Evolutionary conservation across 2,113 vertebrate genomes (phyloP).

Genomic region (Apodemus speciosus): DNA sequence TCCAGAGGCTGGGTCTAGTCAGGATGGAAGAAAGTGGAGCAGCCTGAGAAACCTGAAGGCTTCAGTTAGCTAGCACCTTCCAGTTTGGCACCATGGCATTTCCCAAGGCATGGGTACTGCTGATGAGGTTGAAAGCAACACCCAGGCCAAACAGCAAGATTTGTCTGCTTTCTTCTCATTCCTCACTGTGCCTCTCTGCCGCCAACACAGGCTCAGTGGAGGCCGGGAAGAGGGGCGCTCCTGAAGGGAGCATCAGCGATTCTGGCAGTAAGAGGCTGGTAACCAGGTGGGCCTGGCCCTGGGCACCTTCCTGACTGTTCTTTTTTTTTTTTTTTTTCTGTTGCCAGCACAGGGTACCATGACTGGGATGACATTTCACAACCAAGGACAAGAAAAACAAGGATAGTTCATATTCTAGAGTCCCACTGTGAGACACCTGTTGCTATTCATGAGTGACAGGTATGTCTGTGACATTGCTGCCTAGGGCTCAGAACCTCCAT

Average conservation of each 20-base stretch:
- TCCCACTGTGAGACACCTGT: neutral
- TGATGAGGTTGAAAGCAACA: neutral
- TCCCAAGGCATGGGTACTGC: constrained; percentile 45
- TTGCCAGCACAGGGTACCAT: neutral
- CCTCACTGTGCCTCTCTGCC: neutral
- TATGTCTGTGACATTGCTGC: neutral
- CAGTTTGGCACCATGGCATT: constrained; percentile 65
- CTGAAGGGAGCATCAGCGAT: neutral
- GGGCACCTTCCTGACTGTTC: constrained; percentile 1
- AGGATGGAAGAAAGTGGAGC: neutral
- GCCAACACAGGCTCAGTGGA: neutral
- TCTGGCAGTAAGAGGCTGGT: constrained; percentile 78
- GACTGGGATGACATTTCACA: neutral
- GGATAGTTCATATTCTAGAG: neutral
- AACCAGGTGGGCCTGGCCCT: constrained; percentile 29
- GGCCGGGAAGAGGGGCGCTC: neutral
- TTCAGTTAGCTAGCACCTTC: constrained; percentile 77
- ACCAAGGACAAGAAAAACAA: neutral
- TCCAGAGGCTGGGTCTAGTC: neutral
- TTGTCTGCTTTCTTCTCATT: neutral
- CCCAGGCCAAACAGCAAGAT: neutral
- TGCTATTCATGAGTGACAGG: neutral
- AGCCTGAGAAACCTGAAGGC: constrained; percentile 55
- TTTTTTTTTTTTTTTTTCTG: constrained; percentile 18
- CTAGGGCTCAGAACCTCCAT: neutral